Evolutionary conservation across 2,113 vertebrate species (phyloP).

Genomic region (Bostrychus sinensis): DNA sequence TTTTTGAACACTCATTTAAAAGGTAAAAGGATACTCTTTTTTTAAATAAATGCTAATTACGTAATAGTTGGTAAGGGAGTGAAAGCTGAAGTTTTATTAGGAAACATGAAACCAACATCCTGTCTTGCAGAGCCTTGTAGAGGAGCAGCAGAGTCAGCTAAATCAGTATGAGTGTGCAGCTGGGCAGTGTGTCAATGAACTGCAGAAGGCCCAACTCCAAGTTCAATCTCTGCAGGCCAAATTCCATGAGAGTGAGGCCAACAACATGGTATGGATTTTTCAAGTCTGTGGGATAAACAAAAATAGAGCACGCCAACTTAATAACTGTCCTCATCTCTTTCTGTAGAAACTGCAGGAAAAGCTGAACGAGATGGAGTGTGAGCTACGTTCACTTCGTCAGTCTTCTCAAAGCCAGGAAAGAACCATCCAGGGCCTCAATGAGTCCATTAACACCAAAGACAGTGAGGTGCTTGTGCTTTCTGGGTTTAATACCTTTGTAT

Average conservation of each 20-base stretch:
- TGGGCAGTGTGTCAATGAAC: constrained; percentile 75
- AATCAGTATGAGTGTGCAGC: constrained; percentile 77
- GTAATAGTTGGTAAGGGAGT: too few species aligned
- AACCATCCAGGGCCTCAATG: constrained; percentile 86
- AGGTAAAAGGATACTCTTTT: too few species aligned
- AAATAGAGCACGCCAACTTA: background rate
- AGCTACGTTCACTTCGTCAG: constrained; percentile 86
- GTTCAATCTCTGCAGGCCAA: constrained; percentile 83
- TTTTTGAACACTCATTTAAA: too few species aligned
- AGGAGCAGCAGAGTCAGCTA: constrained; percentile 81
- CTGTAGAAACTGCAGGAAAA: constrained; percentile 90
- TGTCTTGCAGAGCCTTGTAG: constrained; percentile 75
- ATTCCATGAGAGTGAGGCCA: constrained; percentile 84
- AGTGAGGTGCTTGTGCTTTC: constrained; percentile 80
- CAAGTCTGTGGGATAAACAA: background rate
- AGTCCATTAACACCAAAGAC: constrained; percentile 87
- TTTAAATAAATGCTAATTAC: too few species aligned
- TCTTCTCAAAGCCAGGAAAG: constrained; percentile 84
- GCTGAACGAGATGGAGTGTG: constrained; percentile 86
- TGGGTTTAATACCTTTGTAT: background rate
- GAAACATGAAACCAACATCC: too few species aligned
- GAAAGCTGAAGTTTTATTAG: too few species aligned
- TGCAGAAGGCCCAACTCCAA: constrained; percentile 84
- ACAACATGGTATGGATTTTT: constrained; percentile 83
- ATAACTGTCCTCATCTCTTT: background rate